Conservation (phyloP, 2,888 invertebrate species). For the Caenorhabditis zanzibari region DNA sequence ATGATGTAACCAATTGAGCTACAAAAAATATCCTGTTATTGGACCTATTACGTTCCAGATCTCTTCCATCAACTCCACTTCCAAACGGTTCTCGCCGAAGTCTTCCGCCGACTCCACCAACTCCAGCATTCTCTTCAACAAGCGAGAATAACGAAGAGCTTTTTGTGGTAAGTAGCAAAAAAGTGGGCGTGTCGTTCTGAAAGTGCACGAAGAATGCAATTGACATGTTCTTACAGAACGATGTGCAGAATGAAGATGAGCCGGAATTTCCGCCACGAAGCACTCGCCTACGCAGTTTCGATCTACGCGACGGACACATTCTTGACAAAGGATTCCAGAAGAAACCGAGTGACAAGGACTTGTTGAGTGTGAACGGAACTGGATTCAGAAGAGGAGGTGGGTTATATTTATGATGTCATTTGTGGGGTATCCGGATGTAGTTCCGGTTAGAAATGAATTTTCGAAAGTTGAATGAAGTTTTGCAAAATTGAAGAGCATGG, state of each 20-base stretch:
- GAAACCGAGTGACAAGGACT: conserved; percentile 53
- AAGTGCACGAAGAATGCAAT: conserved; percentile 34
- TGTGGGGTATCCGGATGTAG: not conserved
- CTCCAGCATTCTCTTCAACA: conserved; percentile 55
- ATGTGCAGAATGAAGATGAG: conserved; percentile 57
- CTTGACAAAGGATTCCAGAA: conserved; percentile 65
- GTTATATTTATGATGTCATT: conserved; percentile 12
- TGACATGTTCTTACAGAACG: conserved; percentile 50
- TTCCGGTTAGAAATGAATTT: not conserved
- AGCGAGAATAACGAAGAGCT: conserved; percentile 49
- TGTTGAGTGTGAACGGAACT: conserved; percentile 32
- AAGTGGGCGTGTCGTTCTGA: no score
- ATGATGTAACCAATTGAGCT: no score
- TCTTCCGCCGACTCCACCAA: conserved; percentile 63
- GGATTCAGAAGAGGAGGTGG: conserved; percentile 54
- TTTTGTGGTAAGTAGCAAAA: conserved; percentile 37
- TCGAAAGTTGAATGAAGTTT: not conserved
- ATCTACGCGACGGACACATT: conserved; percentile 61
- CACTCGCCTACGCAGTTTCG: conserved; percentile 59
- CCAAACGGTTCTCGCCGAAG: conserved; percentile 61
- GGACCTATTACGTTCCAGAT: conserved; percentile 31
- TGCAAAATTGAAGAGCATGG: not conserved
- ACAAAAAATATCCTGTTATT: no score
- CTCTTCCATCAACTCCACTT: conserved; percentile 61
- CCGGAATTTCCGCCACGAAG: conserved; percentile 34